Percentiles rank a stretch among this genome's conserved stretches.
These are phyloP conservation scores for Polyodon spathula DNA, from an alignment of 2,113 vertebrate species.

Conservation along the genomic window DNA sequence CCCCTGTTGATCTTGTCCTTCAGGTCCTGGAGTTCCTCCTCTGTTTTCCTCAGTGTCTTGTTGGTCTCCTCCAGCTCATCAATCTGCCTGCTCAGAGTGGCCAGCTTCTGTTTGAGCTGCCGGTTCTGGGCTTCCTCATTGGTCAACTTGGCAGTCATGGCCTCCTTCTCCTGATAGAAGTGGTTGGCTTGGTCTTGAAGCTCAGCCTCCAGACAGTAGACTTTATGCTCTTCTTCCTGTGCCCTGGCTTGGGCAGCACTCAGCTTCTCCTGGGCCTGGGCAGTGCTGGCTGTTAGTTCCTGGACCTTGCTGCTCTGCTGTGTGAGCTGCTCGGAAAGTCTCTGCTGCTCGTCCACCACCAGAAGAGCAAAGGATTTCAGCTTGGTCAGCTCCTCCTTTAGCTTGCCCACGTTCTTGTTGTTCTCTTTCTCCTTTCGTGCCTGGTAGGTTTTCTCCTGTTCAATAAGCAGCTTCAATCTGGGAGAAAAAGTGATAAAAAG, in stretches of 20 bases:
- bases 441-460: conserved; percentile 76
- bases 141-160: conserved; percentile 83
- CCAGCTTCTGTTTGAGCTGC: conserved; percentile 81
- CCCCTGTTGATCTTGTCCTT: conserved; percentile 81
- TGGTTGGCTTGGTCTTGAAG: conserved; percentile 57
- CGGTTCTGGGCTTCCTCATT: conserved; percentile 84
- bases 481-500: conserved; percentile 34
- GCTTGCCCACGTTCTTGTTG: conserved; percentile 58
- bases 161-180: conserved; percentile 72
- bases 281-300: conserved; percentile 60
- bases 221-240: conserved; percentile 74
- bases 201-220: conserved; percentile 68
- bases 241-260: conserved; percentile 60
- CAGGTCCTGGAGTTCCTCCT: conserved; percentile 88
- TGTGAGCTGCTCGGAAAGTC: conserved; percentile 69
- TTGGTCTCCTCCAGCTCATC: conserved; percentile 92
- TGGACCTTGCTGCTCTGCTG: conserved; percentile 75
- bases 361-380: conserved; percentile 91
- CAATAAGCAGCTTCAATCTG: conserved; percentile 84
- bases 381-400: conserved; percentile 86
- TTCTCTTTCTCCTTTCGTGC: conserved; percentile 76
- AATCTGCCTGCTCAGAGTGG: conserved; percentile 76
- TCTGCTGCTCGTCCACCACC: conserved; percentile 92
- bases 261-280: conserved; percentile 70
- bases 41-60: conserved; percentile 77